Base-by-base conservation (phyloP, 2,888 invertebrate genomes). In the Platycheirus albimanus region DNA sequence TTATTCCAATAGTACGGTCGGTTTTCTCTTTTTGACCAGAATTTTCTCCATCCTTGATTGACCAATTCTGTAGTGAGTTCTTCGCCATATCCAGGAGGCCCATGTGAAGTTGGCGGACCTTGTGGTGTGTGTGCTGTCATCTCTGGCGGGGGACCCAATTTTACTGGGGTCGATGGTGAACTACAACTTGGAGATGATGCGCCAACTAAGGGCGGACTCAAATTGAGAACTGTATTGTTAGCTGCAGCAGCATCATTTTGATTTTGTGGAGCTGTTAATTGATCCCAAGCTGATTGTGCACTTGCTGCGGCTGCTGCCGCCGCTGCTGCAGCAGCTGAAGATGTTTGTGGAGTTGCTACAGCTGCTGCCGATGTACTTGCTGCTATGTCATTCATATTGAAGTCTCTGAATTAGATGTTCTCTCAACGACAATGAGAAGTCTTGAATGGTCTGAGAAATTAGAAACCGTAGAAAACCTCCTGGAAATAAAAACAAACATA, bases 1-100 rank as follows among this genome's bases (percentile, higher is more conserved):
- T 98, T 98, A 90, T 99, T 99, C 96, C 98, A 99, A 91, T 96
- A 99, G 90, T 99, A 99, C 1, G 97, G 97, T 28, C 98, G 93
- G 89, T 96, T 97, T 91, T 99, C 98, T 67, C 98, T 92, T 89
- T 97, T 97, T 17, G 98, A 98, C 98, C 98, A 99, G 90, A 96
- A 98, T 88, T 97, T 97, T 81, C 98, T 94, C 99, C 99, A 99
- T 4, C 98, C 99, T 89, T 97, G 97, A 88, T 96, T 96, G 6
- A 93, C 90, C 5, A 91, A 80, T 74, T 91, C 91, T 0, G 89
- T 88, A 3, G 90, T 90, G 13, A 91, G 80, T 77, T 91, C 91
- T 79, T 91, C 91, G 1, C 91, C 91, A 83, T 90, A 91, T 0
- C 86, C 86, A 0, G 89, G 88, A 0, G 89, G 88, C 0, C 86